phyloP scores from a whole-genome alignment of 2,888 invertebrate species.

The Agrotis exclamationis region DNA sequence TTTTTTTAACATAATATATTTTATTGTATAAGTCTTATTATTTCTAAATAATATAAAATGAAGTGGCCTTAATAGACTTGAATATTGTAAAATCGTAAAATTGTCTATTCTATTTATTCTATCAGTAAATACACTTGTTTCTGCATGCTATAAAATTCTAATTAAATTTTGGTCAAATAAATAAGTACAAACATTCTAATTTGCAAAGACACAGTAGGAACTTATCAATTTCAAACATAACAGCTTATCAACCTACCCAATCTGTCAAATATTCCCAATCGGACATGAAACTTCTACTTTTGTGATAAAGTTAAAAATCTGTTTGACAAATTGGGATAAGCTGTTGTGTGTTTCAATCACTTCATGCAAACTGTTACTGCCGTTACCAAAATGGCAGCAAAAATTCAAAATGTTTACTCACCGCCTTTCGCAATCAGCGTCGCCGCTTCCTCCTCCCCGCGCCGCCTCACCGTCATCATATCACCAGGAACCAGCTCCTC shows the following conservation, averaged over 20 bases:
- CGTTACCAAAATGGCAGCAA: slow-evolving; percentile 29
- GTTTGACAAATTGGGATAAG: no score
- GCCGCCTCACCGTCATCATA: slow-evolving; percentile 65
- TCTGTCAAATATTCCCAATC: no score
- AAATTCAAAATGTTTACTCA: slow-evolving; percentile 65
- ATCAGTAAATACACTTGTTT: slow-evolving; percentile 36
- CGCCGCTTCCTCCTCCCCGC: slow-evolving; percentile 69
- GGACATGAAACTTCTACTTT: no score
- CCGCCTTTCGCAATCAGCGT: slow-evolving; percentile 73
- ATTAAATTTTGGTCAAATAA: neutral
- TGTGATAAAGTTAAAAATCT: no score
- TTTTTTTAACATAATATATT: no score
- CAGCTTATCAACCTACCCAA: neutral
- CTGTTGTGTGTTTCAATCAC: neutral
- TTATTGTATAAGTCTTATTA: no score
- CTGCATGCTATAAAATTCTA: slow-evolving; percentile 14
- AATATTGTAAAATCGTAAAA: no score
- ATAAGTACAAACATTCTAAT: slow-evolving; percentile 3
- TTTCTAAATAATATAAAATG: no score
- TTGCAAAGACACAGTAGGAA: neutral
- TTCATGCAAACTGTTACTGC: slow-evolving; percentile 26
- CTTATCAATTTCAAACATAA: neutral
- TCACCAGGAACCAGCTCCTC: slow-evolving; percentile 69
- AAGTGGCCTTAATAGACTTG: no score
- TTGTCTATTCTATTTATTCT: no score